These are phyloP conservation scores for Podotricha telesiphe DNA, from an alignment of 2,888 invertebrate genomes.

Conservation along the genomic window DNA sequence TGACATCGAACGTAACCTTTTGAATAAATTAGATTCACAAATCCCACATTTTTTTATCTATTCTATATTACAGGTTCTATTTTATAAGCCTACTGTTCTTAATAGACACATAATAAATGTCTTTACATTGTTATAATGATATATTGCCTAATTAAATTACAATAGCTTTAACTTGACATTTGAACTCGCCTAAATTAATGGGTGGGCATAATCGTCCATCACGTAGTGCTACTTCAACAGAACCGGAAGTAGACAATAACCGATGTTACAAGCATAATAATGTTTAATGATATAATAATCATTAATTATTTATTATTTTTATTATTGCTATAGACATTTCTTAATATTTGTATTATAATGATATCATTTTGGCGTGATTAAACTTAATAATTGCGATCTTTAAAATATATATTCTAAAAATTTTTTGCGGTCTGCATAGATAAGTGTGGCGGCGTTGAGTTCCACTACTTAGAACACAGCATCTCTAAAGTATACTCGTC, in stretches of 20 bases:
- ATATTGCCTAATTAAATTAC: constrained; percentile 13
- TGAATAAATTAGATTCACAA: background rate
- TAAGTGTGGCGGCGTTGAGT: too few species aligned
- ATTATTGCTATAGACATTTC: background rate
- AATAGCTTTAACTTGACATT: background rate
- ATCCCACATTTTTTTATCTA: background rate
- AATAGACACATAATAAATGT: background rate
- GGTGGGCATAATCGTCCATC: constrained; percentile 9
- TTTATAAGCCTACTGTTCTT: background rate
- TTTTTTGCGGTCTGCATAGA: too few species aligned
- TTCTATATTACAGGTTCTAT: background rate
- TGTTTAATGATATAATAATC: background rate
- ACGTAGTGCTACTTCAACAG: background rate
- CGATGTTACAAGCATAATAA: background rate
- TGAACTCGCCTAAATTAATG: background rate
- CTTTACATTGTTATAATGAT: constrained; percentile 12
- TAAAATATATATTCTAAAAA: too few species aligned
- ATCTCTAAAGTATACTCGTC: too few species aligned
- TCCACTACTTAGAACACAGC: too few species aligned
- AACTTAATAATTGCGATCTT: too few species aligned
- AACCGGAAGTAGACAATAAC: background rate
- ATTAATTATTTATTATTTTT: background rate
- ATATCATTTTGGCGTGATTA: too few species aligned
- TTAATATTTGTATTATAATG: too few species aligned
- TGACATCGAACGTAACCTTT: background rate